Evolutionary conservation across 2,888 invertebrate species (phyloP).

Genomic region (Chaetogeoica ovagalla): DNA sequence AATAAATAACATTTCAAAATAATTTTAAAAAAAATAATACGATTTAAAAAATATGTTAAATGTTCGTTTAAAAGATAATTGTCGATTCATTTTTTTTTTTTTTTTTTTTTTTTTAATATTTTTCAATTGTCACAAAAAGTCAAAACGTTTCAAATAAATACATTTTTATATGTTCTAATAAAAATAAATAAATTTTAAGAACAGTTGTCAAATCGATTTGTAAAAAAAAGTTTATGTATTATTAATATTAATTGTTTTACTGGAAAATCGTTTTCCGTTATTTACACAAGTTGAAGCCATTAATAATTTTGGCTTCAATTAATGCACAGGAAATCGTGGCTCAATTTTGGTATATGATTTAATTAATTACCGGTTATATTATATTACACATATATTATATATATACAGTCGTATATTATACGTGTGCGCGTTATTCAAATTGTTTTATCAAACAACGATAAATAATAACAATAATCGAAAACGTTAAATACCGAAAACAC

Average conservation of each 20-base stretch:
- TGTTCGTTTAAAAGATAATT: no score
- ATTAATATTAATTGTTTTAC: constrained; percentile 13
- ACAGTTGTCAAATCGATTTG: constrained; percentile 8
- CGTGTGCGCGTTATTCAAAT: constrained; percentile 17
- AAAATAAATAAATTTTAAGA: neutral
- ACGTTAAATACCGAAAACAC: neutral
- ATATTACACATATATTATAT: neutral
- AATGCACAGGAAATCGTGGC: constrained; percentile 28
- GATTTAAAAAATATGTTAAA: no score
- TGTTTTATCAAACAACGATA: constrained; percentile 31
- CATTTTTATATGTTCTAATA: no score
- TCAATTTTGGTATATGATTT: constrained; percentile 40
- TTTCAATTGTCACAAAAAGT: no score
- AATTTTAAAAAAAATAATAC: no score
- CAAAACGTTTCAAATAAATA: no score
- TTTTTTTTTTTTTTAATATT: no score
- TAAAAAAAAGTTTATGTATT: constrained; percentile 1
- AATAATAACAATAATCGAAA: constrained; percentile 13
- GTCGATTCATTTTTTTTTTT: no score
- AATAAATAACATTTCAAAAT: no score
- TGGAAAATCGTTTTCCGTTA: constrained; percentile 20
- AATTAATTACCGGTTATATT: constrained; percentile 34
- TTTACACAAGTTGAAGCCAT: constrained; percentile 38
- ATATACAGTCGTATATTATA: no score
- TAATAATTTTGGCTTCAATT: constrained; percentile 36